Evolutionary conservation across 2,888 invertebrate species (phyloP), one percentile per base, ranked within the genome.

Genomic region (Oligia strigilis): DNA sequence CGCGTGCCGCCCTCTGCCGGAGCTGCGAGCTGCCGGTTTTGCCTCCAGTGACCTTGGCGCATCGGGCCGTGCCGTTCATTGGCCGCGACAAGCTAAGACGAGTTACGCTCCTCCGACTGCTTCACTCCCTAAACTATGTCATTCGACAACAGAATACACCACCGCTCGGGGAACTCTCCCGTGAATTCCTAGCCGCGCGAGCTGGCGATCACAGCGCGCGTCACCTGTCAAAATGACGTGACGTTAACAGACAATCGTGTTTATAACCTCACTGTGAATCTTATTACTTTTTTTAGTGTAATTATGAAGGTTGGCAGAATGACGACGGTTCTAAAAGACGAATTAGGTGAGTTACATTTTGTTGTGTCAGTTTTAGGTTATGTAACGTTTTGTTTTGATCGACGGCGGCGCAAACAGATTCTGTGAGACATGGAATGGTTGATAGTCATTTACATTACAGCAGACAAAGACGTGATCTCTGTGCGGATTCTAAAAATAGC

Each of bases 401-500:
- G 29, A 1, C 29, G 89, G 91, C 91, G 92, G 90, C 87, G 90
- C 88, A 86, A 76, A 83, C 86, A 75, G 87, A 85, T 91, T 90
- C 82, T 84, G 83, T 76, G 81, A 88, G 90, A 91, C 89, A 87
- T 87, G 87, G 83, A 92, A 87, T 91, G 92, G 90, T 94, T 94
- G 92, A 94, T 94, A 94, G 92, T 94, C 93, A 93, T 95, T 95
- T 95, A 95, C 94, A 95, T 94, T 96, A 95, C 92, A 93, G 92
- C 94, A 95, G 94, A 96, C 96, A 96, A 96, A 96, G 97, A 95
- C 95, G 95, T 95, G 97, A 96, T 97, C 96, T 96, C 94, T 94
- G 95, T 94, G 93, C 94, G 92, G 93, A 94, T 93, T 96, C 97
- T 97, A 97, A 92, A 96, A 96, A 97, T 97, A 97, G 95, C 94